phyloP scores from a whole-genome alignment of 2,888 invertebrate genomes.

The Ormyrus labotus region DNA sequence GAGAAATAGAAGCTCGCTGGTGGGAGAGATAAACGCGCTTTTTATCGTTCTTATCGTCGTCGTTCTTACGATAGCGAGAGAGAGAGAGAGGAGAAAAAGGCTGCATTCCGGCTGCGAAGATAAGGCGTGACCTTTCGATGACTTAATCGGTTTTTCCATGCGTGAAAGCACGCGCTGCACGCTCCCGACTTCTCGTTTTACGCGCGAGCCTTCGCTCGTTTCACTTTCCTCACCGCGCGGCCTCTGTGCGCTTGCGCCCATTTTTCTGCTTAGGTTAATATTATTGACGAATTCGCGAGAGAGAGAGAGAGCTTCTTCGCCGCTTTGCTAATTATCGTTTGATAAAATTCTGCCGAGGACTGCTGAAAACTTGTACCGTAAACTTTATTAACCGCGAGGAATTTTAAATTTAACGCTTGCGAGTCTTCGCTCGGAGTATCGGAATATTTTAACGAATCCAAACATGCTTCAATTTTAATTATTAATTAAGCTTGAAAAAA shows the following conservation, averaged over 20 bases:
- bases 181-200: slow-evolving; percentile 18
- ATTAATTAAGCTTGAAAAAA: too few species aligned
- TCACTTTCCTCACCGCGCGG: slow-evolving; percentile 40
- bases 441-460: too few species aligned
- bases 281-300: not conserved
- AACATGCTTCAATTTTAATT: too few species aligned
- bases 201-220: slow-evolving; percentile 15
- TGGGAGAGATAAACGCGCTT: not conserved
- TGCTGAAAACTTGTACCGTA: too few species aligned
- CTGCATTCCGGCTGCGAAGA: slow-evolving; percentile 56
- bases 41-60: slow-evolving; percentile 12
- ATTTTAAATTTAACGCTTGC: too few species aligned
- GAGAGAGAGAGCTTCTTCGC: too few species aligned
- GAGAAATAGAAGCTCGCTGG: not conserved
- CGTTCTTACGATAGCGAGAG: not conserved
- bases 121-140: slow-evolving; percentile 65
- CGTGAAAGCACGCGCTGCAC: slow-evolving; percentile 46
- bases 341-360: too few species aligned
- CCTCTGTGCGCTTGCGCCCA: not conserved
- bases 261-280: not conserved
- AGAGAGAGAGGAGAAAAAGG: slow-evolving; percentile 7
- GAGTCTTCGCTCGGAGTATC: too few species aligned
- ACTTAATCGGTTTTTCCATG: slow-evolving; percentile 61
- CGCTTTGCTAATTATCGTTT: too few species aligned
- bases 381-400: too few species aligned